A percentile compares a stretch with the other conserved stretches of the same genome.
These are phyloP conservation scores for Gymnodraco acuticeps DNA, from an alignment of 2,797 vertebrate genomes.

Conservation along the genomic window DNA sequence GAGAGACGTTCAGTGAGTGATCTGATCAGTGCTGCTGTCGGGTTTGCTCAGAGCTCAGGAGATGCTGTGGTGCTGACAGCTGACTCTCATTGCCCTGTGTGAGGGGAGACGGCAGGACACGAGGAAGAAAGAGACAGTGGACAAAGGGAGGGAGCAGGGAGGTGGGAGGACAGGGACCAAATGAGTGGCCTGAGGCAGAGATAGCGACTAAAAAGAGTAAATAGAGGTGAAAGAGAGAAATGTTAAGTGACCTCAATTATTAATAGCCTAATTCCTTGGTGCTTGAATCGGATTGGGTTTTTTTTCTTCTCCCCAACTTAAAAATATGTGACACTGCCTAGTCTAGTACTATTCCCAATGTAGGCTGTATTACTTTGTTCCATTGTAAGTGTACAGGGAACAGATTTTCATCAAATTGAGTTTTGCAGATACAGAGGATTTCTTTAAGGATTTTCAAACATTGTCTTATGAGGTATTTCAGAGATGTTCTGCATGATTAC, in stretches of 20 bases:
- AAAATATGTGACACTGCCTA: neutral
- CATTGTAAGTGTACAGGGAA: neutral
- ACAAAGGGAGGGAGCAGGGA: slow-evolving; percentile 15
- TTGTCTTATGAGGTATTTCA: neutral
- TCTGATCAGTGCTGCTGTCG: slow-evolving; percentile 64
- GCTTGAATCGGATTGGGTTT: neutral
- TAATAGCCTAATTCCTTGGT: neutral
- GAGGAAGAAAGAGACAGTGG: slow-evolving; percentile 20
- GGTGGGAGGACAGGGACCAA: neutral
- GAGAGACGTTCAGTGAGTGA: slow-evolving; percentile 45
- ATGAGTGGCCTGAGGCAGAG: slow-evolving; percentile 6
- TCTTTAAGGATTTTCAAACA: neutral
- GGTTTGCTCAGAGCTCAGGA: slow-evolving; percentile 53
- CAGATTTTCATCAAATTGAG: neutral
- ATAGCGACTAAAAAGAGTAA: neutral
- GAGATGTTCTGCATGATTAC: no score
- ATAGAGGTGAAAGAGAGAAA: neutral
- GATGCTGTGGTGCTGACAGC: slow-evolving; percentile 59
- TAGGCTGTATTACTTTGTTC: slow-evolving; percentile 2
- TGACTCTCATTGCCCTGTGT: slow-evolving; percentile 60
- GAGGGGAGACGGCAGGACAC: slow-evolving; percentile 29
- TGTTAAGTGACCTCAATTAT: slow-evolving; percentile 22
- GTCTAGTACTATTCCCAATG: neutral
- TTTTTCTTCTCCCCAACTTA: slow-evolving; percentile 14
- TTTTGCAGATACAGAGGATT: neutral